These are phyloP conservation scores for Cebidichthys violaceus DNA, from an alignment of 2,113 vertebrate species.

Conservation along the genomic window DNA sequence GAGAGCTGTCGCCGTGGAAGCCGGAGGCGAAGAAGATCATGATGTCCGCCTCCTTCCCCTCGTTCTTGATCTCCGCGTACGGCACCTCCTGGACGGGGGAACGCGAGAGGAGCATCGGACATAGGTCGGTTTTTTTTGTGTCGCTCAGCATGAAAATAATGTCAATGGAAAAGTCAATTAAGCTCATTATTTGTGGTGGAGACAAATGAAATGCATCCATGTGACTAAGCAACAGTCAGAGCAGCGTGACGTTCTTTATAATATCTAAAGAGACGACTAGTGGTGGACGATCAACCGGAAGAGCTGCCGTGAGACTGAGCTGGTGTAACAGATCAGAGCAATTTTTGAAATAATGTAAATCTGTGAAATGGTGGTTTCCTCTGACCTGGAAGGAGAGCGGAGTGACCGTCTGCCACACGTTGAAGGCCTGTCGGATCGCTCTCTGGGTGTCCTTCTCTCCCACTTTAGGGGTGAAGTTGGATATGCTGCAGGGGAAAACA, in stretches of 20 bases:
- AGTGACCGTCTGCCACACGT: conserved; percentile 97
- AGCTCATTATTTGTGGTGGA: too few relatives aligned
- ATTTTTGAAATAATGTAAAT: too few relatives aligned
- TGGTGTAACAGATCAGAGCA: neutral
- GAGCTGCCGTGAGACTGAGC: too few relatives aligned
- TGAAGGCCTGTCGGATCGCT: conserved; percentile 98
- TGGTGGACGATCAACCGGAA: too few relatives aligned
- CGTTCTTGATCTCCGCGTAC: conserved; percentile 95
- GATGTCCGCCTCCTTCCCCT: conserved; percentile 97
- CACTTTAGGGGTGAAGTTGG: conserved; percentile 98
- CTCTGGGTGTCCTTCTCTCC: conserved; percentile 95
- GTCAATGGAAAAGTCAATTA: too few relatives aligned
- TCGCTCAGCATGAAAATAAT: too few relatives aligned
- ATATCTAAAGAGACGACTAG: too few relatives aligned
- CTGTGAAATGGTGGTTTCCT: too few relatives aligned
- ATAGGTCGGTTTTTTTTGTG: too few relatives aligned
- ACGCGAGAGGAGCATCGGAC: neutral
- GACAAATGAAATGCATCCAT: too few relatives aligned
- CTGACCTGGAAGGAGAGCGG: conserved; percentile 93
- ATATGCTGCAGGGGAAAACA: conserved; percentile 86
- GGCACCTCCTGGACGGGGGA: conserved; percentile 88
- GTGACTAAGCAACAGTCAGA: too few relatives aligned
- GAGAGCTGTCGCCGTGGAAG: conserved; percentile 98
- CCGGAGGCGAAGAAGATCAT: conserved; percentile 99
- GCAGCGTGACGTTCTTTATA: too few relatives aligned